Evolutionary conservation across 2,888 invertebrate species (phyloP).

Genomic region (Ischnura elegans): DNA sequence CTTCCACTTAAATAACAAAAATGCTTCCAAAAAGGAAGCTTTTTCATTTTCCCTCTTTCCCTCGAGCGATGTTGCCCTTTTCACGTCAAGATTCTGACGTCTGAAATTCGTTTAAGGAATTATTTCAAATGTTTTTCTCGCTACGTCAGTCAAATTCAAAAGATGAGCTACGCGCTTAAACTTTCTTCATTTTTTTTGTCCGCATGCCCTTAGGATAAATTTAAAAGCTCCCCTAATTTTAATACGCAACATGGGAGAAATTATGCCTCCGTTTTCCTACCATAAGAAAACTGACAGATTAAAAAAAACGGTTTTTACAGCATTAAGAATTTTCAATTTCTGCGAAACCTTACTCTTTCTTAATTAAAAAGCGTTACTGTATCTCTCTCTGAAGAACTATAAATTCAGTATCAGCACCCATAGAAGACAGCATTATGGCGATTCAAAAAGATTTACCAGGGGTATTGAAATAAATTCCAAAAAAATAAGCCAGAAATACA

Average conservation of each 20-base stretch:
- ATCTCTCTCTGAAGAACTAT: no score
- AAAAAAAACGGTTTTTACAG: no score
- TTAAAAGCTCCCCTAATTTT: background rate
- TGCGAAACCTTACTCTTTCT: no score
- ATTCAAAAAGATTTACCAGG: no score
- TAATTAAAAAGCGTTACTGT: no score
- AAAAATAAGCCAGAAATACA: no score
- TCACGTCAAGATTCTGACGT: background rate
- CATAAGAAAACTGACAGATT: background rate
- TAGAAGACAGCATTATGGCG: no score
- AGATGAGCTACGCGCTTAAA: background rate
- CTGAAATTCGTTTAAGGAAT: slow-evolving; percentile 4
- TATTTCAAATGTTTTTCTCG: background rate
- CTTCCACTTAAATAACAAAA: background rate
- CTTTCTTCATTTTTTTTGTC: background rate
- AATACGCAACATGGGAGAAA: background rate
- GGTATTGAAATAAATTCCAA: no score
- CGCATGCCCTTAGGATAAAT: background rate
- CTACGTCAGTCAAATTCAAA: background rate
- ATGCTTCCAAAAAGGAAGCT: background rate
- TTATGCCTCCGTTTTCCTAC: background rate
- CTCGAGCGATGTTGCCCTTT: background rate
- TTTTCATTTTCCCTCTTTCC: background rate
- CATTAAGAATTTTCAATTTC: no score
- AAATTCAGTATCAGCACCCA: no score